Evolutionary conservation across 2,113 vertebrate species (phyloP).

Genomic region (Tricholaema leucomelas): DNA sequence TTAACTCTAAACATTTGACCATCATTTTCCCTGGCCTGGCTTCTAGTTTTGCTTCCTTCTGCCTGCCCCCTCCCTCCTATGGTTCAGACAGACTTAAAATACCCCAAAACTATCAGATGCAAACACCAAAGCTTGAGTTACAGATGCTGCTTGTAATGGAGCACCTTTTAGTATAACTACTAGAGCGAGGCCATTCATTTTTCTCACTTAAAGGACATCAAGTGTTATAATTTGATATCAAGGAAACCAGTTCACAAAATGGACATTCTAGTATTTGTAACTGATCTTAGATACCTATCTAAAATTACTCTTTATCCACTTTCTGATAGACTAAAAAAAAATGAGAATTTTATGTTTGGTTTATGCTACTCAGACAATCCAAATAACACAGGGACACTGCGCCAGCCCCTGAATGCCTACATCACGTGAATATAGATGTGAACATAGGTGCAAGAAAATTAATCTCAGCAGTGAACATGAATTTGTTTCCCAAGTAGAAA

Average conservation of each 20-base stretch:
- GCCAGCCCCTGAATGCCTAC: neutral
- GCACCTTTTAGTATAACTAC: neutral
- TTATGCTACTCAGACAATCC: neutral
- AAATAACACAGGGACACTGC: neutral
- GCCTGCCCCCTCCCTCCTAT: neutral
- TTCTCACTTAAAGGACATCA: neutral
- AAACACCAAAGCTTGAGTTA: neutral
- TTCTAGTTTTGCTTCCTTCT: neutral
- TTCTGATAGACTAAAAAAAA: neutral
- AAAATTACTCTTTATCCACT: neutral
- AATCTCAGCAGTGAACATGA: neutral
- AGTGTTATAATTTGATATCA: neutral
- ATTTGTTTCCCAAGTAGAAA: slow-evolving; percentile 28
- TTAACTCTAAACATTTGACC: neutral
- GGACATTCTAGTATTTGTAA: neutral
- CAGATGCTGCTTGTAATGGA: neutral
- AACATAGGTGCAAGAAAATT: neutral
- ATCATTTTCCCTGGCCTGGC: neutral
- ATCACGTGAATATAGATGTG: neutral
- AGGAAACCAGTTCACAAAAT: neutral
- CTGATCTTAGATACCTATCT: neutral
- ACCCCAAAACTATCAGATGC: neutral
- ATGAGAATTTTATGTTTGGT: accelerated
- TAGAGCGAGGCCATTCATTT: neutral
- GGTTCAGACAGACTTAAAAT: neutral